Conservation (phyloP, 2,797 vertebrate species). For the Danio albolineatus region DNA sequence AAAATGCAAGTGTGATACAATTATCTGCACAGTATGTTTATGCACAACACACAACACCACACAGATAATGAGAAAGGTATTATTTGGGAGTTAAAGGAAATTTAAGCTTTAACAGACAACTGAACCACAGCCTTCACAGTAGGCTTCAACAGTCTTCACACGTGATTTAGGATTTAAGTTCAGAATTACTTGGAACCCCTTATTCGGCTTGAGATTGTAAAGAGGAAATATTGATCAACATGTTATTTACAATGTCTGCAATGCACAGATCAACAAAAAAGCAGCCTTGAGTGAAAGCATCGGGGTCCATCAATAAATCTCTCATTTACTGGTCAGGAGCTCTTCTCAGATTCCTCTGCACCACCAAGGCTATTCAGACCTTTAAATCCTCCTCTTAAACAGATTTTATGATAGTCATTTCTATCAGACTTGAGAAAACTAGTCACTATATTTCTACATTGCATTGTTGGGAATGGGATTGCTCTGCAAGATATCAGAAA, state of each 20-base stretch:
- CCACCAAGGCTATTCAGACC: constrained; percentile 46
- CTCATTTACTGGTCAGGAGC: constrained; percentile 20
- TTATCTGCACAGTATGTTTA: background rate
- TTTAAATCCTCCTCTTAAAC: constrained; percentile 53
- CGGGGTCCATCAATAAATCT: constrained; percentile 55
- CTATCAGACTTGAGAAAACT: constrained; percentile 53
- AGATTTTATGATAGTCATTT: constrained; percentile 54
- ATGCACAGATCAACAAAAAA: constrained; percentile 36
- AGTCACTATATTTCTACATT: constrained; percentile 52
- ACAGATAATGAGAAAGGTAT: background rate
- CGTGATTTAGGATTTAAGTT: constrained; percentile 15
- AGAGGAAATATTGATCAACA: constrained; percentile 29
- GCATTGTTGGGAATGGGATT: constrained; percentile 43
- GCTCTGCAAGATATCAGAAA: constrained; percentile 61
- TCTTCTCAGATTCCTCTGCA: constrained; percentile 31
- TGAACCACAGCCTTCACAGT: constrained; percentile 6
- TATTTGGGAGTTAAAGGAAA: background rate
- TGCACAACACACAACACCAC: background rate
- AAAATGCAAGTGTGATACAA: background rate
- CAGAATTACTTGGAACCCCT: constrained; percentile 11
- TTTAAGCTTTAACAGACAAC: background rate
- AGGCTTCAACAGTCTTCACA: too few relatives aligned
- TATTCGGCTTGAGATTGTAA: constrained; percentile 17
- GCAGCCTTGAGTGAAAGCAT: constrained; percentile 50
- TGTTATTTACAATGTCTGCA: constrained; percentile 49